Base-by-base conservation (phyloP, 2,113 vertebrate genomes). In the Pelecanus crispus region DNA sequence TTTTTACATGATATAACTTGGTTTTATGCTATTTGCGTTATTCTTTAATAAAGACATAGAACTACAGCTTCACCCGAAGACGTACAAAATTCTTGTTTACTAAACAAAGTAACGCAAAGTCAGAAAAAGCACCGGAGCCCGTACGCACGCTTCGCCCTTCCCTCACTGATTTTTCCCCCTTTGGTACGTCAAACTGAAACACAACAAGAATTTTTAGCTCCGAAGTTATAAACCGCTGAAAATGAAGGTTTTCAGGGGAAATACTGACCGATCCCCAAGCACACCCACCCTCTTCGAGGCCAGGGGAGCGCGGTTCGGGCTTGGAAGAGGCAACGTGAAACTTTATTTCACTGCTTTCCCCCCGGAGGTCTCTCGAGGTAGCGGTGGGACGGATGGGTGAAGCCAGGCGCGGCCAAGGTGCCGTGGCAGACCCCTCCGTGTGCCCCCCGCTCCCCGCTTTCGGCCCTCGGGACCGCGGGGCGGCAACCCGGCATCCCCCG, bases 151-250 rank as follows among this genome's bases (percentile, higher is more conserved):
- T 61, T 86, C 2, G 3, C 73, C 40, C 34, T 78, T 79, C 52
- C 40, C 56, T 63, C 62, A 1, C 58, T 20, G 67, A 40, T 72
- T 90, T 88, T 17, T 40, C 40, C 32, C 65, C n/a, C 52, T 71
- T 89, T 3, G 56, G 24, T 61, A 40, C 2, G 81, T 89, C 89
- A 91, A 92, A 96, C 66, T 49, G 90, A 97, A 95, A 96, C 61
- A 52, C 70, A 65, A 38, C 36, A 38, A 73, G 47, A 59, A 49
- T 59, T 25, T 82, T 28, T 36, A 75, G 36, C 40, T 55, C 66
- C 18, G 25, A 84, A 92, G 47, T 91, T 85, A 74, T 3, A 87
- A 91, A 86, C 52, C 5, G 0, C 70, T n/a, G 44, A 75, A 79
- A 87, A 84, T 5, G 10, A 78, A 58, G 40, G 28, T 74, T 92